These are phyloP conservation scores for Arenaria interpres DNA, from an alignment of 2,113 vertebrate species.

Conservation along the genomic window DNA sequence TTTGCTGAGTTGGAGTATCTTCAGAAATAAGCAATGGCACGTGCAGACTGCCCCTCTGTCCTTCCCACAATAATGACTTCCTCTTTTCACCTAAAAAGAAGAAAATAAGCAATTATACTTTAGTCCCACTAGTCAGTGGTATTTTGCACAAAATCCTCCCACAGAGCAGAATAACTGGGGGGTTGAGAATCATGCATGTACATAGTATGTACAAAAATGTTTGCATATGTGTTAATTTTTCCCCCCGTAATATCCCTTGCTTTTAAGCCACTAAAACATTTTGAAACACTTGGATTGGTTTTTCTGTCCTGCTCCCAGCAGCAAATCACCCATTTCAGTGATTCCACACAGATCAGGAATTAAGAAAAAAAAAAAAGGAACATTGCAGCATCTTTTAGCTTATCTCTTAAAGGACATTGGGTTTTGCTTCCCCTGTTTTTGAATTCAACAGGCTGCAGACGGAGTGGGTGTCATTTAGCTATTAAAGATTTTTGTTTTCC, in stretches of 20 bases:
- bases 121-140: background rate
- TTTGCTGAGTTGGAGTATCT: background rate
- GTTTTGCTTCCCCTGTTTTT: background rate
- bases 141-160: background rate
- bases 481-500: conserved; percentile 79
- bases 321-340: background rate
- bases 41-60: background rate
- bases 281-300: background rate
- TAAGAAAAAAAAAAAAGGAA: background rate
- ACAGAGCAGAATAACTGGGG: background rate
- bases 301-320: background rate
- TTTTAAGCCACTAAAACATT: background rate
- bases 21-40: background rate
- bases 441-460: conserved; percentile 40
- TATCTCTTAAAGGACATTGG: background rate
- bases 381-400: background rate
- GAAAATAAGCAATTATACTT: background rate
- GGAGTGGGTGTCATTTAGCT: conserved; percentile 55
- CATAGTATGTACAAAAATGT: background rate
- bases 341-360: background rate
- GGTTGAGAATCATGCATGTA: background rate
- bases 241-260: background rate
- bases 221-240: background rate
- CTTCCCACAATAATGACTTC: background rate
- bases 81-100: background rate